Conservation (phyloP, 2,113 vertebrate species). For the Triplophysa siluroides region DNA sequence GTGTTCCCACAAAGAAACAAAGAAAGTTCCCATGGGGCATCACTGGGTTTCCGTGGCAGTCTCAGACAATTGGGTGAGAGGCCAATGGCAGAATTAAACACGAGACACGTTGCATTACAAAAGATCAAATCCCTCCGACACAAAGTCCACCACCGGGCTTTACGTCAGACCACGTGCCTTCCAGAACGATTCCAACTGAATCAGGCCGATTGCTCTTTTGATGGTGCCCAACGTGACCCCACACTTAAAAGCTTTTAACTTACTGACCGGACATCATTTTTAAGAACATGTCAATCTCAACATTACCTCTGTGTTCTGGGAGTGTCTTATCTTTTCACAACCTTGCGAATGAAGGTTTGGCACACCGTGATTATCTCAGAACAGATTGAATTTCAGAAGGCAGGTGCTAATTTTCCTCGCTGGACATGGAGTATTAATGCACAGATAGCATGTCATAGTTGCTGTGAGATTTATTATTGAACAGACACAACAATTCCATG, state of each 20-base stretch:
- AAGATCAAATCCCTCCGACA: conserved; percentile 31
- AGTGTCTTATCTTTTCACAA: conserved; percentile 24
- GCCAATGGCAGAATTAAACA: neutral
- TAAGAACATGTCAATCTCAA: neutral
- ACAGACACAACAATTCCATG: conserved; percentile 12
- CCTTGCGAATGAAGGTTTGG: conserved; percentile 29
- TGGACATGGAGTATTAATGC: neutral
- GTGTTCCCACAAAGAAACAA: conserved; percentile 20
- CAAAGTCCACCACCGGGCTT: conserved; percentile 7
- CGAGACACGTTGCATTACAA: neutral
- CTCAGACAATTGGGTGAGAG: conserved; percentile 1
- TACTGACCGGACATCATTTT: neutral
- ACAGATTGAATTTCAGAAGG: conserved; percentile 39
- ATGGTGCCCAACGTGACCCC: neutral
- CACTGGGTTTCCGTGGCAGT: conserved; percentile 40
- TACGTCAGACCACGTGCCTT: neutral
- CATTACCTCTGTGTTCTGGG: neutral
- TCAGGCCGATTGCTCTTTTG: neutral
- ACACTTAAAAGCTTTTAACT: neutral
- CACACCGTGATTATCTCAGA: conserved; percentile 9
- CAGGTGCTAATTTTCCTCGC: conserved; percentile 40
- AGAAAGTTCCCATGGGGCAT: conserved; percentile 14
- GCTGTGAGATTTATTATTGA: conserved; percentile 21
- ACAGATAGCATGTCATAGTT: conserved; percentile 30
- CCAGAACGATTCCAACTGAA: neutral